These are phyloP conservation scores for Eolophus roseicapilla DNA, from an alignment of 2,113 vertebrate species.

Conservation along the genomic window DNA sequence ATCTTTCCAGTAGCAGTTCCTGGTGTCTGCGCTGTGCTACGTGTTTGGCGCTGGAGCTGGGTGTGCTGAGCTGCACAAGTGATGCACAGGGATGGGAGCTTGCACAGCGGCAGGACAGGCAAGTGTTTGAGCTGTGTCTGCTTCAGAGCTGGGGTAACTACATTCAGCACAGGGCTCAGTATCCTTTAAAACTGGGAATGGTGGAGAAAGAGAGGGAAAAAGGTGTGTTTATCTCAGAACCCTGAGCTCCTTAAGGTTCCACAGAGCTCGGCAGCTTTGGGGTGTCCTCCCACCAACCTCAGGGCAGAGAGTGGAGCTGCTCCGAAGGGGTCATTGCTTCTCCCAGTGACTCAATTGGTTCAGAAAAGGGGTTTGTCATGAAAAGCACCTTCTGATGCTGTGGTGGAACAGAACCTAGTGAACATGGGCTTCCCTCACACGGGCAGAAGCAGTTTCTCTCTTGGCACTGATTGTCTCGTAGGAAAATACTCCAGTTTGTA, in stretches of 20 bases:
- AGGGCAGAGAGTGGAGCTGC: background rate
- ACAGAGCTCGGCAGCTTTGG: fast-evolving
- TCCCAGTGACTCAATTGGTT: fast-evolving
- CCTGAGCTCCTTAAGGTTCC: background rate
- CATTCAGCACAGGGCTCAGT: background rate
- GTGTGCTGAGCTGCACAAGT: background rate
- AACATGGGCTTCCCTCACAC: background rate
- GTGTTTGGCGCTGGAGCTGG: background rate
- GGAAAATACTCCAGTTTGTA: background rate
- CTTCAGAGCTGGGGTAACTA: background rate
- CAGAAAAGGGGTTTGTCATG: background rate
- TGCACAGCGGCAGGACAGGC: background rate
- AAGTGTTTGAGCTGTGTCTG: background rate
- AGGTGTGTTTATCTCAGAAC: fast-evolving
- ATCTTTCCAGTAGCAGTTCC: background rate
- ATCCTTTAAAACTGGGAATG: background rate
- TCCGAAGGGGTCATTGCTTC: fast-evolving
- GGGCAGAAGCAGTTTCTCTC: background rate
- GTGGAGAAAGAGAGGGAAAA: background rate
- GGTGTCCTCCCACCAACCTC: background rate
- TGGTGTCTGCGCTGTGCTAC: background rate
- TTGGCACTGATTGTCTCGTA: background rate
- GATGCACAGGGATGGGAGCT: background rate
- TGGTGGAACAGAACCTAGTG: background rate
- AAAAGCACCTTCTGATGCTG: background rate